These are phyloP conservation scores for Harpagoxenus sublaevis DNA, from an alignment of 2,888 invertebrate genomes.

Conservation along the genomic window DNA sequence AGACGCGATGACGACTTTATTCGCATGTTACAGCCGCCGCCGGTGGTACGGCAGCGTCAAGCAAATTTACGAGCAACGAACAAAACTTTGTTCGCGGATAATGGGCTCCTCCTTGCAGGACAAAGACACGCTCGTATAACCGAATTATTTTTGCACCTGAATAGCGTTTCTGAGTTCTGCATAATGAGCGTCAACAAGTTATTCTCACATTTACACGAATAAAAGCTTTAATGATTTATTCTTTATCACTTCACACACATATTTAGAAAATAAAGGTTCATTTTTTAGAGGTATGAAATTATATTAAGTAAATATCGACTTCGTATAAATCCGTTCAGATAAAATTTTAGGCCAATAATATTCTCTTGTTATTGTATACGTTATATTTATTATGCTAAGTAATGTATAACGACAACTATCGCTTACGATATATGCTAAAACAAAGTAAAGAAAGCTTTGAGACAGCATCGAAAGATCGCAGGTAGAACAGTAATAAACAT, in stretches of 20 bases:
- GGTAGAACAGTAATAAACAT: slow-evolving; percentile 76
- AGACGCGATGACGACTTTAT: slow-evolving; percentile 57
- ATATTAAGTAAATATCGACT: neutral
- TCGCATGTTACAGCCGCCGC: slow-evolving; percentile 54
- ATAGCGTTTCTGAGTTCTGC: slow-evolving; percentile 23
- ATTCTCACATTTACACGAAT: slow-evolving; percentile 19
- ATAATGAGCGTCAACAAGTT: slow-evolving; percentile 51
- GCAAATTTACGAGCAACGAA: slow-evolving; percentile 56
- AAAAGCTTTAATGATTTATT: slow-evolving; percentile 8
- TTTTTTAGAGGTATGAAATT: neutral
- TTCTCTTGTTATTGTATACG: neutral
- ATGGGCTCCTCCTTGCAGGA: slow-evolving; percentile 29
- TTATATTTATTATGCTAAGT: neutral
- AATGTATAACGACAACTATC: neutral
- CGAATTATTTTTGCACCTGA: slow-evolving; percentile 48
- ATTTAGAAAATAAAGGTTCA: neutral
- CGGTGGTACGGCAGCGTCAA: slow-evolving; percentile 43
- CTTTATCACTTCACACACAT: neutral
- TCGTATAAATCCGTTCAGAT: neutral
- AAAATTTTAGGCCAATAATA: neutral
- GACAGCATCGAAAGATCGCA: slow-evolving; percentile 35
- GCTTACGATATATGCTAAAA: neutral
- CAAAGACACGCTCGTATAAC: slow-evolving; percentile 37
- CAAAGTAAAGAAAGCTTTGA: neutral
- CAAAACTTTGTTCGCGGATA: slow-evolving; percentile 49